Evolutionary conservation across 2,888 invertebrate species (phyloP).

Genomic region (Dugesia japonica): DNA sequence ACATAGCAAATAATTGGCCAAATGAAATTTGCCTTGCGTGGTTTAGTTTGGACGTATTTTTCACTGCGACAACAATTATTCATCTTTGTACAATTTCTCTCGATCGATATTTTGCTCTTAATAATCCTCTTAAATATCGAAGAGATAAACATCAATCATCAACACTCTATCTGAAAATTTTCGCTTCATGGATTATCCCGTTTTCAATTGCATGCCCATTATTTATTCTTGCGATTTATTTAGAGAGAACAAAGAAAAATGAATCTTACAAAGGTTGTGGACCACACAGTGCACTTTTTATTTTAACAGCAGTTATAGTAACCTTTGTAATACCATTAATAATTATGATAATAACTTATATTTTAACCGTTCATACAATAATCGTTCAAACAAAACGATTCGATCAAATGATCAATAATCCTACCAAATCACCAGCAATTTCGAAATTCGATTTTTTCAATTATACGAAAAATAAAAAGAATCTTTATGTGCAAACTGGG

Average conservation of each 20-base stretch:
- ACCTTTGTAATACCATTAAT: conserved; percentile 38
- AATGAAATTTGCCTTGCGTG: conserved; percentile 37
- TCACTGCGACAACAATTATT: conserved; percentile 39
- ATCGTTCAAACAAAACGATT: conserved; percentile 34
- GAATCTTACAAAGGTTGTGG: conserved; percentile 38
- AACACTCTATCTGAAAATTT: conserved; percentile 37
- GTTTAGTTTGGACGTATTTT: conserved; percentile 39
- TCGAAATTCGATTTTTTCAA: background rate
- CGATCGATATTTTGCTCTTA: conserved; percentile 38
- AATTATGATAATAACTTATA: conserved; percentile 39
- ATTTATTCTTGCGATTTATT: conserved; percentile 36
- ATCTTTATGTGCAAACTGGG: background rate
- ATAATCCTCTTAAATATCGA: conserved; percentile 37
- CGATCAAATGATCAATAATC: conserved; percentile 5
- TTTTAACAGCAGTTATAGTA: conserved; percentile 37
- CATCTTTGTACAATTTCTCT: conserved; percentile 38
- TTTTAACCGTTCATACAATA: conserved; percentile 38
- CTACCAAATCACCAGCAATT: background rate
- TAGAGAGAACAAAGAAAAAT: conserved; percentile 24
- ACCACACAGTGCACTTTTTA: conserved; percentile 38
- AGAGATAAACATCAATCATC: conserved; percentile 36
- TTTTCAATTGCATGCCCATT: conserved; percentile 38
- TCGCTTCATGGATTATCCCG: conserved; percentile 38
- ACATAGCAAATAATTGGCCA: conserved; percentile 17
- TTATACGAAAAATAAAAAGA: background rate